Base-by-base conservation (phyloP, 2,888 invertebrate species). In the Thumatha senex region DNA sequence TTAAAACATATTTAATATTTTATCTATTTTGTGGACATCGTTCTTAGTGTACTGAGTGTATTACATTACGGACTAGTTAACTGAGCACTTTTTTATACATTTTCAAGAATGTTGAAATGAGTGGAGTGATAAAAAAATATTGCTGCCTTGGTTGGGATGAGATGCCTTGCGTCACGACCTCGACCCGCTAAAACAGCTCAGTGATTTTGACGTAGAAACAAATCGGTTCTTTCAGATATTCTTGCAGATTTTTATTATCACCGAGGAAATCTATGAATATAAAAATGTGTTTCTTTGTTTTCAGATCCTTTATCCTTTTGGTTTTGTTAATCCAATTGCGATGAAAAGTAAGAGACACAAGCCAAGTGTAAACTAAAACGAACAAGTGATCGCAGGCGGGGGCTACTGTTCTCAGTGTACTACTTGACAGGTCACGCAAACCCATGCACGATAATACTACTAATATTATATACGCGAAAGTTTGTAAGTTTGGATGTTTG, bases 81-180 rank as follows among this genome's bases (percentile, higher is more conserved):
- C 43, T 42, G 47, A 43, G 57, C 64, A 52, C 54, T 24, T 63
- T 67, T 64, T 70, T 64, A 68, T 62, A 54, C 54, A 58, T 39
- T 55, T 50, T 41, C 49, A 44, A 74, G 67, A 74, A 74, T 74
- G 68, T 68, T 74, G 63, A 54, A 71, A 45, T 51, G 52, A 62
- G 56, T 71, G 61, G 65, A 71, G 73, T 73, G 72, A 74, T 74
- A 73, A 74, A 74, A 73, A 74, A 70, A 63, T 63, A 63, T 64
- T 55, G 58, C 58, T 48, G 57, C 52, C 57, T 45, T 63, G 55
- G 70, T 71, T 64, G 60, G 66, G 31, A 49, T 63, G 60, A 64
- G 33, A 49, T 51, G 42, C 44, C 47, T 39, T 46, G n/a, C 11
- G 40, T 41, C 48, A 40, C 35, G 29, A 13, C 34, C 40, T 33